Conservation (phyloP, 2,113 vertebrate species). For the Tricholaema leucomelas region DNA sequence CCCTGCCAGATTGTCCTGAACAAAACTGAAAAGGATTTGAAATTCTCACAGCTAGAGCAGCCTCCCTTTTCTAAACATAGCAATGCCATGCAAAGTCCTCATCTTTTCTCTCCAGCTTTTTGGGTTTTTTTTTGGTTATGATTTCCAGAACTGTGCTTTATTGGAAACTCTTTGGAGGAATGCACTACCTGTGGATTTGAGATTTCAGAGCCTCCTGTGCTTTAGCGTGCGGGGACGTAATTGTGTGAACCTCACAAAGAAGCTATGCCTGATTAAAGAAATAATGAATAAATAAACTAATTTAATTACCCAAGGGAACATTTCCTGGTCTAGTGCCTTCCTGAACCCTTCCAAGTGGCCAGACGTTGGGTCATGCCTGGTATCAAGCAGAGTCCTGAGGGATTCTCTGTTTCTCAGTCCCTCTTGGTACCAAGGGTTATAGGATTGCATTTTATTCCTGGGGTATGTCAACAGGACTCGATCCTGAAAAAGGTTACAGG, state of each 20-base stretch:
- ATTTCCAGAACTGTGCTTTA: neutral
- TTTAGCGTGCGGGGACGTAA: neutral
- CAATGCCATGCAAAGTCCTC: neutral
- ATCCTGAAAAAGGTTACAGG: neutral
- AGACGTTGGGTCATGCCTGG: neutral
- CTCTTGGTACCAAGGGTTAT: neutral
- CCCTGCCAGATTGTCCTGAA: neutral
- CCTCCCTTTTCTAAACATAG: neutral
- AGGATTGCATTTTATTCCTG: neutral
- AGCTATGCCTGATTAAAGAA: neutral
- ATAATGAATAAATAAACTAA: neutral
- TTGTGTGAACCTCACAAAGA: neutral
- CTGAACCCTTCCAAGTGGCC: neutral
- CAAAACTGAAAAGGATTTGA: neutral
- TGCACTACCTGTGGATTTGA: neutral
- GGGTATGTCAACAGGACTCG: fast-evolving
- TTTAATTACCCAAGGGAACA: neutral
- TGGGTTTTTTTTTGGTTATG: neutral
- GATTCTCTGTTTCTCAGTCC: neutral
- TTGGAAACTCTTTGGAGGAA: neutral
- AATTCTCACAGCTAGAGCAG: neutral
- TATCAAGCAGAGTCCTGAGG: neutral
- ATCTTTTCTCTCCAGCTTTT: neutral
- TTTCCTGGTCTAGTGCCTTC: neutral
- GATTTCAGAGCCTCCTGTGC: neutral